Evolutionary conservation across 2,113 vertebrate species (phyloP).

Genomic region (Mirza zaza): DNA sequence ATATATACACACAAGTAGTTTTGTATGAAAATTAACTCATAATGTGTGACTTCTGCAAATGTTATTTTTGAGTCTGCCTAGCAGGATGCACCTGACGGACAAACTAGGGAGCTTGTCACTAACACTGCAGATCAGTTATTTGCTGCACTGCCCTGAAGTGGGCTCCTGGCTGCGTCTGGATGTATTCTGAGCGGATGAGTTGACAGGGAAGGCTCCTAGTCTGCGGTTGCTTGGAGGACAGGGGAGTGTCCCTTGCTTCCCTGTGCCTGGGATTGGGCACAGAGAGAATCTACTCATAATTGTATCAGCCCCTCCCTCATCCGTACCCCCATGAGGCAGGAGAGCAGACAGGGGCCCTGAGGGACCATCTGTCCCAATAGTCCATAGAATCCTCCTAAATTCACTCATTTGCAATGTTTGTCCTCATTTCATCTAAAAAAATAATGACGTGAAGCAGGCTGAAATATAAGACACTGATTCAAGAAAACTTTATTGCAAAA

Average conservation of each 20-base stretch:
- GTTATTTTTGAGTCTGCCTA: neutral
- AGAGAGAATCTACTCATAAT: neutral
- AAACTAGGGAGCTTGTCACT: neutral
- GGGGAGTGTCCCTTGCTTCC: neutral
- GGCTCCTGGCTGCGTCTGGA: neutral
- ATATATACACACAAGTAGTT: neutral
- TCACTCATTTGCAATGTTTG: neutral
- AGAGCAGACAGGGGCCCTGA: slow-evolving; percentile 6
- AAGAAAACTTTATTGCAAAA: neutral
- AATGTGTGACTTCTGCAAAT: neutral
- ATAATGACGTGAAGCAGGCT: neutral
- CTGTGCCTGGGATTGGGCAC: neutral
- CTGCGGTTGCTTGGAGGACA: neutral
- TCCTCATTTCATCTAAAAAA: neutral
- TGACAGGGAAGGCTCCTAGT: neutral
- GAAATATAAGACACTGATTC: slow-evolving; percentile 7
- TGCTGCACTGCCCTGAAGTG: neutral
- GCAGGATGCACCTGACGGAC: neutral
- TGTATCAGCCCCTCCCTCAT: neutral
- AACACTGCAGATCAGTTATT: neutral
- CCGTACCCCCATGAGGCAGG: neutral
- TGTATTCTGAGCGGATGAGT: neutral
- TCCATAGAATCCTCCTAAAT: neutral
- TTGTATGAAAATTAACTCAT: neutral
- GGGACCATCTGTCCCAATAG: slow-evolving; percentile 30